phyloP scores from a whole-genome alignment of 2,113 vertebrate genomes.

The Trogon surrucura region DNA sequence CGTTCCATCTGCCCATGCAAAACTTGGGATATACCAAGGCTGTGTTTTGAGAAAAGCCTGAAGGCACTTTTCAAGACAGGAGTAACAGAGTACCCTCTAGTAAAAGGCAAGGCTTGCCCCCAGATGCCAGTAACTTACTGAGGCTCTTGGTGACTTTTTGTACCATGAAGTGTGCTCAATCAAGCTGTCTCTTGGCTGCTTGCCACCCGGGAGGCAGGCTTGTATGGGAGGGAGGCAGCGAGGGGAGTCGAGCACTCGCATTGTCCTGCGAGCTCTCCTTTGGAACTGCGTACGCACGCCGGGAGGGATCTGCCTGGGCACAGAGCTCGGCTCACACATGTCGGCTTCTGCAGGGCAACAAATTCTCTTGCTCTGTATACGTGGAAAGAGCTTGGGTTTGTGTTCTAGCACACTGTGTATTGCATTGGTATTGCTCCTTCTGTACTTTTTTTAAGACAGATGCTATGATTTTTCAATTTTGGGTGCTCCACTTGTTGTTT shows the following conservation, averaged over 20 bases:
- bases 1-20: constrained; percentile 34
- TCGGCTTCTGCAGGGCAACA: neutral
- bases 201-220: neutral
- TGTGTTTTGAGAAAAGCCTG: constrained; percentile 21
- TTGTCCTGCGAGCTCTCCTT: neutral
- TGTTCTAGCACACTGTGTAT: neutral
- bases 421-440: neutral
- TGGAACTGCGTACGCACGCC: rapidly evolving
- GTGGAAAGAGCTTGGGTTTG: neutral
- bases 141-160: constrained; percentile 1
- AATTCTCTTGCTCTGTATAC: neutral
- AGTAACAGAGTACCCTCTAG: constrained; percentile 5
- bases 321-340: neutral
- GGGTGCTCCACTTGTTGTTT: neutral
- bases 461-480: neutral
- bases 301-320: neutral
- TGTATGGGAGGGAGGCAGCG: neutral
- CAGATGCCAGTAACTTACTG: neutral
- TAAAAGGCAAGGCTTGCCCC: neutral
- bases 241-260: rapidly evolving
- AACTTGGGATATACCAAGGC: neutral
- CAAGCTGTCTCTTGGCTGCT: constrained; percentile 40
- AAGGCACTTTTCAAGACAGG: neutral
- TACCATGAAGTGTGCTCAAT: neutral
- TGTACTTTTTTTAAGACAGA: neutral